Conservation (phyloP, 35 echinoderm and acorn worm species). For the Ophioderma brevispina region DNA sequence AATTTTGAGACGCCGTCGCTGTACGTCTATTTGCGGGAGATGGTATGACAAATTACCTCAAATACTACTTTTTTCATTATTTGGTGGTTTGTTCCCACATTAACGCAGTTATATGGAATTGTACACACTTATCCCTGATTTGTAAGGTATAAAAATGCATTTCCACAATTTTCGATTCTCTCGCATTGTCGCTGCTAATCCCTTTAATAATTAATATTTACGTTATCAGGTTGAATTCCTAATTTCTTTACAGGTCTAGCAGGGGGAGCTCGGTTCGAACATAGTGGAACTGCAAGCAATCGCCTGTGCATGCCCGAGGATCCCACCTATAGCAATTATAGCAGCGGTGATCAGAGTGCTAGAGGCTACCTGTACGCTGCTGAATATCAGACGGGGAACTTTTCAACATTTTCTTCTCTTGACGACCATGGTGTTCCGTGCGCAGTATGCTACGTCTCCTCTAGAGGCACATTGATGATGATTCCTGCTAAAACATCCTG, state of each 20-base stretch:
- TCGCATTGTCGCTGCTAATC: too few relatives aligned
- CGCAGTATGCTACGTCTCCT: background rate
- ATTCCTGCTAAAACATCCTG: slow-evolving; percentile 18
- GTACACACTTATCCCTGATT: too few relatives aligned
- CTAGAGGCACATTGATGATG: slow-evolving; percentile 1
- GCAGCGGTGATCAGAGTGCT: background rate
- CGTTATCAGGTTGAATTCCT: too few relatives aligned
- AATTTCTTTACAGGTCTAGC: slow-evolving; percentile 24
- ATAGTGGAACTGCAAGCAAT: slow-evolving; percentile 22
- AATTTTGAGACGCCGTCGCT: too few relatives aligned
- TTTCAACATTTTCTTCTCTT: background rate
- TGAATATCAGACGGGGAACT: slow-evolving; percentile 21
- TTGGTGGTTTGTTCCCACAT: too few relatives aligned
- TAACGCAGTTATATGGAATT: too few relatives aligned
- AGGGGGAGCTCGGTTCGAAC: slow-evolving; percentile 23
- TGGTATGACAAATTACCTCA: too few relatives aligned
- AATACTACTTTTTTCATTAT: too few relatives aligned
- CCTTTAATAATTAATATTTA: too few relatives aligned
- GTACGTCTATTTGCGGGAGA: too few relatives aligned
- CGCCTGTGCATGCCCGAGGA: slow-evolving; percentile 25
- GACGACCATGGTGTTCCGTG: slow-evolving; percentile 24
- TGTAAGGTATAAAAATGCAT: too few relatives aligned
- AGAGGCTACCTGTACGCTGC: background rate
- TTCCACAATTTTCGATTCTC: too few relatives aligned
- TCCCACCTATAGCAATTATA: background rate